Evolutionary conservation across 2,888 invertebrate genomes (phyloP), one percentile per base, ranked within the genome.

Genomic region (Scaptomyza caliginosa): DNA sequence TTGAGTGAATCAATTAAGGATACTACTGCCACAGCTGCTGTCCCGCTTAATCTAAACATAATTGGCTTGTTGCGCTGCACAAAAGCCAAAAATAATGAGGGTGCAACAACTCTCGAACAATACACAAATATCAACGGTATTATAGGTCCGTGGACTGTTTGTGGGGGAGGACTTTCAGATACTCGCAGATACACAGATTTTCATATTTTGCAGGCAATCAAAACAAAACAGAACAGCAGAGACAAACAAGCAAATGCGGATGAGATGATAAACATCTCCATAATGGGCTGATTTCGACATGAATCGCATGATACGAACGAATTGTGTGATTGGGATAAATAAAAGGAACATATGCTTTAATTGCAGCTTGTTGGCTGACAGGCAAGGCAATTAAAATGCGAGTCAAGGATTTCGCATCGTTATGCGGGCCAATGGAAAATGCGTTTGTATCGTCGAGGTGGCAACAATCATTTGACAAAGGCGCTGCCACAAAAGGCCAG

Each of bases 51-150:
- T 82, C 72, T 69, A 67, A 71, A 70, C 80, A 74, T 88, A 88
- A 84, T 83, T 84, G 88, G 84, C 84, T 88, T 80, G 66, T 73
- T 79, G 71, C 66, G 30, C 63, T 51, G 59, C 67, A 85, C 69
- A 77, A 85, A 34, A 85, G 76, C 83, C 86, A 68, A 60, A 80
- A 86, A 88, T 83, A 88, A 88, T 86, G 86, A 83, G 83, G 86
- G 83, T 68, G 74, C 54, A 55, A 43, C 56, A 38, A 48, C 65
- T 55, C 64, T 51, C 68, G 45, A 50, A 63, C 70, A 74, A 63
- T 68, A 16, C 16, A 8, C 3, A 54, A 72, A 64, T 45, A 56
- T 58, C 76, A 79, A 59, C 52, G 69, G 66, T 45, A 71, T 66
- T 62, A 74, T 45, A 49, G 40, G 55, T 40, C n/a, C n/a, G n/a